Conservation (phyloP, 2,797 vertebrate species). For the Cyprinodon diabolis region DNA sequence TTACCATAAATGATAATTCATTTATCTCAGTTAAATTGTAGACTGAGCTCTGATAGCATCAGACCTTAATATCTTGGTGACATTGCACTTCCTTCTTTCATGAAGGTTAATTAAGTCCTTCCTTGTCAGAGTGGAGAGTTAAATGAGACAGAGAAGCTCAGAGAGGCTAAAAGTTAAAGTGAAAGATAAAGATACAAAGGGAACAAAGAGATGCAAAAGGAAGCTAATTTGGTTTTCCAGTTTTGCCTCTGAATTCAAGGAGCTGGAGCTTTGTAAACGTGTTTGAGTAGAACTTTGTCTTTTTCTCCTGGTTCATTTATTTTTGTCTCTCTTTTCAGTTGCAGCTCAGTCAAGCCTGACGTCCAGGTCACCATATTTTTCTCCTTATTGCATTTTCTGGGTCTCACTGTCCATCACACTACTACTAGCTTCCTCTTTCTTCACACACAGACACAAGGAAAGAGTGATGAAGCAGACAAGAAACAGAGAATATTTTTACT, state of each 20-base stretch:
- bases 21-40: constrained; percentile 25
- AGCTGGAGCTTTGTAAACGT: constrained; percentile 12
- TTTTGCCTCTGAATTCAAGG: constrained; percentile 18
- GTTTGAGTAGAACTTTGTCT: constrained; percentile 15
- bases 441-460: not conserved
- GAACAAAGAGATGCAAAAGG: constrained; percentile 17
- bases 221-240: constrained; percentile 19
- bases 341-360: constrained; percentile 41
- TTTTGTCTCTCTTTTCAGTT: constrained; percentile 30
- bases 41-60: constrained; percentile 24
- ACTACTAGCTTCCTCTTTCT: not conserved
- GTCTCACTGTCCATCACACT: constrained; percentile 22
- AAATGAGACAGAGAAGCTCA: constrained; percentile 25
- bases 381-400: constrained; percentile 12
- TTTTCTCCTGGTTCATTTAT: constrained; percentile 15
- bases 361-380: constrained; percentile 29
- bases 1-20: constrained; percentile 26
- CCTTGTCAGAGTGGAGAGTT: constrained; percentile 23
- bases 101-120: constrained; percentile 57
- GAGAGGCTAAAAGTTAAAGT: constrained; percentile 18
- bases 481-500: constrained; percentile 6
- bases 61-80: constrained; percentile 34
- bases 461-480: constrained; percentile 1
- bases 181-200: constrained; percentile 23
- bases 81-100: constrained; percentile 38